Conservation (phyloP, 2,797 vertebrate genomes). For the Rhabdomys pumilio region DNA sequence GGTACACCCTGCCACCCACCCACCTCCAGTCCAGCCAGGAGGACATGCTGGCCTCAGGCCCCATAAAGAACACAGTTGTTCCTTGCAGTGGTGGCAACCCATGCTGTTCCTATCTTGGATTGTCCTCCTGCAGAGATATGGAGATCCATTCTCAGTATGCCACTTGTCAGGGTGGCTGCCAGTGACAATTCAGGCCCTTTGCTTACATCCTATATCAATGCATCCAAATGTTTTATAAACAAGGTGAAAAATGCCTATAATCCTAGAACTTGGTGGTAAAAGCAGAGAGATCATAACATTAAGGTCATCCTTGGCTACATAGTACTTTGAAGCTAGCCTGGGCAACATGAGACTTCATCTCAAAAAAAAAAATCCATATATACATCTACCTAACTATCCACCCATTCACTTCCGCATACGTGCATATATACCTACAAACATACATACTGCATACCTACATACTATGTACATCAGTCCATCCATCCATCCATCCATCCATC, state of each 20-base stretch:
- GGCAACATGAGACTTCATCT: neutral
- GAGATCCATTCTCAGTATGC: neutral
- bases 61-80: neutral
- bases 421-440: neutral
- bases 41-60: neutral
- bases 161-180: neutral
- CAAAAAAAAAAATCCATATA: neutral
- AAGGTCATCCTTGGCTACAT: neutral
- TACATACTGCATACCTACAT: neutral
- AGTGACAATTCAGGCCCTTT: neutral
- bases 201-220: neutral
- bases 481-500: neutral
- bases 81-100: neutral
- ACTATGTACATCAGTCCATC: neutral
- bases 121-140: rapidly evolving
- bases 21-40: neutral
- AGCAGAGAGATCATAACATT: neutral
- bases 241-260: neutral
- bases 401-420: too few relatives aligned
- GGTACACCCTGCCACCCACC: neutral
- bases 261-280: neutral
- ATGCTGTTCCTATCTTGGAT: neutral
- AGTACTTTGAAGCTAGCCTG: neutral
- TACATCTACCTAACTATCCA: too few relatives aligned
- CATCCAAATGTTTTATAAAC: neutral